Conservation (phyloP, 2,113 vertebrate species). For the Aramus guarauna region DNA sequence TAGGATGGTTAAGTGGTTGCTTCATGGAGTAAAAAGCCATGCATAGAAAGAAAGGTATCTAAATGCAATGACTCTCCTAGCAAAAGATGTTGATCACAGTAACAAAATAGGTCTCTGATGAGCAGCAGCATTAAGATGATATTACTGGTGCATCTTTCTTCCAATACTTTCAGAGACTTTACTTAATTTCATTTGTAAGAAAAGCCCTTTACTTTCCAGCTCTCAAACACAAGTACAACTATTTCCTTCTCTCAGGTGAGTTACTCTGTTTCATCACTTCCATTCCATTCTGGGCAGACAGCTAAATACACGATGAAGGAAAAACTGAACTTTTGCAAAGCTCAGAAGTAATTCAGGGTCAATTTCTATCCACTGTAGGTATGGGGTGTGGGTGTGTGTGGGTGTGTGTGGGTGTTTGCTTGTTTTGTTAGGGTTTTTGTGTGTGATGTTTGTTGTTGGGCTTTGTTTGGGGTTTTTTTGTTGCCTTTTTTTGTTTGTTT, state of each 20-base stretch:
- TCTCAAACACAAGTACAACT: background rate
- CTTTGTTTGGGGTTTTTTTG: rapidly evolving
- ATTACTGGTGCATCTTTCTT: background rate
- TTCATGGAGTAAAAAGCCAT: background rate
- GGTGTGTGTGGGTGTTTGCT: background rate
- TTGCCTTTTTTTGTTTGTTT: background rate
- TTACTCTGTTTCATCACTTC: background rate
- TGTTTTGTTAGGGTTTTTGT: background rate
- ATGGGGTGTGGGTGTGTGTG: too few relatives aligned
- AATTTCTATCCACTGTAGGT: background rate
- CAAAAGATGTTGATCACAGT: rapidly evolving
- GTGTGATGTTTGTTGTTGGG: background rate
- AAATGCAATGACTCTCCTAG: background rate
- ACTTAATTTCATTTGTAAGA: background rate
- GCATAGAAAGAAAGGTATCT: background rate
- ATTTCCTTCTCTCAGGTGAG: background rate
- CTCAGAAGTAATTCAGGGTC: background rate
- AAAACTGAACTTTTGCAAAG: background rate
- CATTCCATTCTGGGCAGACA: background rate
- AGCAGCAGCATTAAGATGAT: background rate
- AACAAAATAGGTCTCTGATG: background rate
- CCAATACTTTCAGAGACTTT: background rate
- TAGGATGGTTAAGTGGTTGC: background rate
- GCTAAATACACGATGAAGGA: background rate
- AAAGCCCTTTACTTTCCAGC: background rate